Percentiles rank a stretch among this genome's conserved stretches.
Evolutionary conservation across 2,888 invertebrate genomes (phyloP).

Genomic region (Drosophila nigricruria): DNA sequence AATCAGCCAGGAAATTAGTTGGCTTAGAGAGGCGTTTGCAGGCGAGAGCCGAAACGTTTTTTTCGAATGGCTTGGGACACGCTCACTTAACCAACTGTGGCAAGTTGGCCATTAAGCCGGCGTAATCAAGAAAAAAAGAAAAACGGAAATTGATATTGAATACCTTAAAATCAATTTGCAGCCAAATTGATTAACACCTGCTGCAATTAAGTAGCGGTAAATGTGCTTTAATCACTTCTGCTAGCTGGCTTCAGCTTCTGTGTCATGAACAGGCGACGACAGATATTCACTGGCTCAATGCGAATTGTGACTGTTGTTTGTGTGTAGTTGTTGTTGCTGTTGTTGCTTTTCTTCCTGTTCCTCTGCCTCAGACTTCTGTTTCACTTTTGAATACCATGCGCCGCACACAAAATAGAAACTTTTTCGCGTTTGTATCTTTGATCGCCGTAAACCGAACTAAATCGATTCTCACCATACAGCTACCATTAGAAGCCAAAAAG

Average conservation of each 20-base stretch:
- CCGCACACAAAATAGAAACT: constrained; percentile 76
- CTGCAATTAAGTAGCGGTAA: constrained; percentile 38
- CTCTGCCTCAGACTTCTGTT: constrained; percentile 34
- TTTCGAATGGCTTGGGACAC: constrained; percentile 45
- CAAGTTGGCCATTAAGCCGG: constrained; percentile 41
- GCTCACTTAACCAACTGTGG: constrained; percentile 67
- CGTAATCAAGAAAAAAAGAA: constrained; percentile 28
- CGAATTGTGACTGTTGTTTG: not conserved
- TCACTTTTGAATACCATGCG: constrained; percentile 38
- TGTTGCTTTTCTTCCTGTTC: constrained; percentile 15
- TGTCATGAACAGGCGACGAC: constrained; percentile 9
- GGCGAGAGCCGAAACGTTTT: constrained; percentile 31
- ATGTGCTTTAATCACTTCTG: constrained; percentile 20
- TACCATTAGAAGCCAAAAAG: constrained; percentile 84
- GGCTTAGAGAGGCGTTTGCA: constrained; percentile 48
- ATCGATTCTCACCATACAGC: constrained; percentile 84
- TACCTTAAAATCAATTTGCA: constrained; percentile 56
- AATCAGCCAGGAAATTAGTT: constrained; percentile 58
- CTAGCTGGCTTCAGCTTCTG: not conserved
- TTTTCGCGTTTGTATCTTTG: constrained; percentile 85
- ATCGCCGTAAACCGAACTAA: constrained; percentile 84
- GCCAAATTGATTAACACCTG: constrained; percentile 56
- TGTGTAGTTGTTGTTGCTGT: not conserved
- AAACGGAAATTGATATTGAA: constrained; percentile 60
- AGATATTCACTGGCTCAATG: not conserved